phyloP scores from a whole-genome alignment of 2,888 invertebrate genomes.

The Machimus rusticus region DNA sequence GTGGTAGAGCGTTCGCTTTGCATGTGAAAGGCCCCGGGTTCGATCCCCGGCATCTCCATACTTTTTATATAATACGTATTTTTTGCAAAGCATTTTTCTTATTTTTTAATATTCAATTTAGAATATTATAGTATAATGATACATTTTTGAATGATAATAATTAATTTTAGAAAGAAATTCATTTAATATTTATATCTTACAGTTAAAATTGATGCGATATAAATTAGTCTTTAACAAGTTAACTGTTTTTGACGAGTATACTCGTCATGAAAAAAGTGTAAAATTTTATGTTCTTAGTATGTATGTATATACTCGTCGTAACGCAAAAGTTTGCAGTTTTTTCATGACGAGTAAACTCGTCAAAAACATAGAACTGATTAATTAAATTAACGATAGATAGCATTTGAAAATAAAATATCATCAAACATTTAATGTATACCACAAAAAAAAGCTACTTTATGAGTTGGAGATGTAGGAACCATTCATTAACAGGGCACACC shows the following conservation, averaged over 20 bases:
- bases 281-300: too few relatives aligned
- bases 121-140: background rate
- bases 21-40: conserved; percentile 99
- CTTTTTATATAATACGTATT: background rate
- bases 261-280: too few relatives aligned
- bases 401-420: background rate
- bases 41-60: conserved; percentile 93
- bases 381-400: background rate
- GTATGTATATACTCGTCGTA: too few relatives aligned
- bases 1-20: conserved; percentile 78
- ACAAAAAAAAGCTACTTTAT: background rate
- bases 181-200: background rate
- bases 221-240: too few relatives aligned
- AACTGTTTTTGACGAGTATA: too few relatives aligned
- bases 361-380: too few relatives aligned
- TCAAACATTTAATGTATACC: background rate
- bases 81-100: background rate
- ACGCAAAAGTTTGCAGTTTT: too few relatives aligned
- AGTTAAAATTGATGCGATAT: background rate
- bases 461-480: background rate
- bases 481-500: background rate
- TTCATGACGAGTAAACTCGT: too few relatives aligned
- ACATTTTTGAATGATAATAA: background rate
- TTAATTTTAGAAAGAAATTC: background rate
- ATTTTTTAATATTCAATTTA: background rate